These are phyloP conservation scores for Limnodromus scolopaceus DNA, from an alignment of 2,797 vertebrate genomes.

Conservation along the genomic window DNA sequence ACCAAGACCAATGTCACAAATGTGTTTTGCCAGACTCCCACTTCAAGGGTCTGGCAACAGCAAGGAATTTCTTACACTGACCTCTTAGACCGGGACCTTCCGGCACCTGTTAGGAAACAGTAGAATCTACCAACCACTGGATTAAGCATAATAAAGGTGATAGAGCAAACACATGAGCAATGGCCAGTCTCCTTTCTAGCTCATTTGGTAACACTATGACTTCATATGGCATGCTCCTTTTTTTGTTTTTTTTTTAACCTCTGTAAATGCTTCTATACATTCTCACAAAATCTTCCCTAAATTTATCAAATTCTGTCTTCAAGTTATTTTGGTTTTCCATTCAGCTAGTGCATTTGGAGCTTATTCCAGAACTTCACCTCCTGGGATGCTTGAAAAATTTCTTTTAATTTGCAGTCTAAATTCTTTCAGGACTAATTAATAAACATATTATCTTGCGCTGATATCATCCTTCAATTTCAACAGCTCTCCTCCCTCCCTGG, in stretches of 20 bases:
- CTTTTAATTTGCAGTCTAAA: neutral
- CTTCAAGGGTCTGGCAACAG: neutral
- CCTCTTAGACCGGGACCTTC: neutral
- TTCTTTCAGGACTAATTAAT: constrained; percentile 2
- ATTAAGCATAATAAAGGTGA: neutral
- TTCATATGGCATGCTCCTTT: neutral
- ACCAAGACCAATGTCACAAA: neutral
- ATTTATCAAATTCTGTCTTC: neutral
- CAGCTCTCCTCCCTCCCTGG: neutral
- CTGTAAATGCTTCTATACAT: neutral
- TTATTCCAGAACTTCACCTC: neutral
- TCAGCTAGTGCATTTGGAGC: neutral
- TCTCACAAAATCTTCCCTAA: neutral
- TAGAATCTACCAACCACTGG: neutral
- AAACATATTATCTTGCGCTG: neutral
- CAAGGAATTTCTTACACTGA: neutral
- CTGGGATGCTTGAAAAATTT: neutral
- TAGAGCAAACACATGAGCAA: neutral
- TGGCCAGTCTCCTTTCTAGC: neutral
- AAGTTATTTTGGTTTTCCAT: neutral
- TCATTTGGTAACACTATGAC: neutral
- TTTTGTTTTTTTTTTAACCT: neutral
- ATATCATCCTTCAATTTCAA: neutral
- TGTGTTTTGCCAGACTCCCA: neutral
- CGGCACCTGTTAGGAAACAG: neutral